Evolutionary conservation across 2,888 invertebrate genomes (phyloP), one percentile per base, ranked within the genome.

Genomic region (Drosophila longiperda): DNA sequence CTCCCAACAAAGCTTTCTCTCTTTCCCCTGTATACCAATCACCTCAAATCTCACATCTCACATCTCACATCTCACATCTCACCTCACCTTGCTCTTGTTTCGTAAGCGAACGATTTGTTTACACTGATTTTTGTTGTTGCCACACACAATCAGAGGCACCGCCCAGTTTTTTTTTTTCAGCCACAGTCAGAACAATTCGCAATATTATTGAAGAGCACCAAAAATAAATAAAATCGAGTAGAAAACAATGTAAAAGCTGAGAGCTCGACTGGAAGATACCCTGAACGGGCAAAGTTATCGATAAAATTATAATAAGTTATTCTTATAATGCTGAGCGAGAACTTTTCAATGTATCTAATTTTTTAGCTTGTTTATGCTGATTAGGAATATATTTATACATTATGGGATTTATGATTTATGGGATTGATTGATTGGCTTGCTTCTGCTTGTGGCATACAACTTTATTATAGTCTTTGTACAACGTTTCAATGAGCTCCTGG

Each of bases 41-140:
- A 52, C 32, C 17, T 23, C 48, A 17, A 48, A 45, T 42, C 36
- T 45, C 33, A 38, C 23, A 36, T 42, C 49, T 70, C 53, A 15
- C 64, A n/a, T n/a, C 17, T 23, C 48, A 17, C 42, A 45, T 42
- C 36, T 45, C 33, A 38, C 23, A 36, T 42, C 49, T 70, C 53
- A 15, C 64, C 57, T 75, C 34, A 54, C 54, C 34, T 60, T 66
- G 61, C 42, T 38, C 23, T n/a, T 59, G 49, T 69, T 50, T 73
- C 33, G 36, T 53, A 23, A 23, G 75, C 52, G 38, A 64, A 80
- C 72, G 73, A 71, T 69, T 83, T 83, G 87, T 87, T 87, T 86
- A 81, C 83, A 84, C 72, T 87, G 86, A 83, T 85, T 77, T 77
- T 80, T 72, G 80, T 68, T 72, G 74, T 62, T 83, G 80, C 66